Conservation (phyloP, 2,888 invertebrate genomes). For the Lepidocyrtinus sp. region DNA sequence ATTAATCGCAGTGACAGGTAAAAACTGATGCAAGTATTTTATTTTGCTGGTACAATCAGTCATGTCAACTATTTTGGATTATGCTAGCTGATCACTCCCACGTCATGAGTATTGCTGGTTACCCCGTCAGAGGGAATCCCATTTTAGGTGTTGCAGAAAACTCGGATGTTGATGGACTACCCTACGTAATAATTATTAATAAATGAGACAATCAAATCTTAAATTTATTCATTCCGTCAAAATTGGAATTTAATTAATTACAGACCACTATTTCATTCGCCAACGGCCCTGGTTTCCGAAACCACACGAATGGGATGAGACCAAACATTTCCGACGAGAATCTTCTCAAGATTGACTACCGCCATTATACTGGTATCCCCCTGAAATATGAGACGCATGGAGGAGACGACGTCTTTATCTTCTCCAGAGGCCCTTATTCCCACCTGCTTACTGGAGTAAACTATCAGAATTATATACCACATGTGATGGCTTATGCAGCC, state of each 20-base stretch:
- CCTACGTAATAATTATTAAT: too few relatives aligned
- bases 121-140: constrained; percentile 32
- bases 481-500: constrained; percentile 82
- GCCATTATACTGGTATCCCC: constrained; percentile 35
- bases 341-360: constrained; percentile 34
- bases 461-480: constrained; percentile 77
- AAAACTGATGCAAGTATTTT: too few relatives aligned
- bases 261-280: too few relatives aligned
- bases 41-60: too few relatives aligned
- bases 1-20: constrained; percentile 83
- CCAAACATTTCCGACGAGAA: constrained; percentile 33
- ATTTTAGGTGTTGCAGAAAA: constrained; percentile 32
- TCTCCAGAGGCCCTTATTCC: constrained; percentile 86
- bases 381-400: constrained; percentile 76
- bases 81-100: constrained; percentile 44
- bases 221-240: too few relatives aligned
- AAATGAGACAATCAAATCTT: too few relatives aligned
- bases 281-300: too few relatives aligned
- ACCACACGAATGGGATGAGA: too few relatives aligned
- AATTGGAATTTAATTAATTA: too few relatives aligned
- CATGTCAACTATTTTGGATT: too few relatives aligned
- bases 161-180: constrained; percentile 38
- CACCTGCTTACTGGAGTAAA: constrained; percentile 82
- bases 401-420: constrained; percentile 88
- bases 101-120: constrained; percentile 71